phyloP scores from a whole-genome alignment of 2,888 invertebrate genomes.

The Pilophorus perplexus region DNA sequence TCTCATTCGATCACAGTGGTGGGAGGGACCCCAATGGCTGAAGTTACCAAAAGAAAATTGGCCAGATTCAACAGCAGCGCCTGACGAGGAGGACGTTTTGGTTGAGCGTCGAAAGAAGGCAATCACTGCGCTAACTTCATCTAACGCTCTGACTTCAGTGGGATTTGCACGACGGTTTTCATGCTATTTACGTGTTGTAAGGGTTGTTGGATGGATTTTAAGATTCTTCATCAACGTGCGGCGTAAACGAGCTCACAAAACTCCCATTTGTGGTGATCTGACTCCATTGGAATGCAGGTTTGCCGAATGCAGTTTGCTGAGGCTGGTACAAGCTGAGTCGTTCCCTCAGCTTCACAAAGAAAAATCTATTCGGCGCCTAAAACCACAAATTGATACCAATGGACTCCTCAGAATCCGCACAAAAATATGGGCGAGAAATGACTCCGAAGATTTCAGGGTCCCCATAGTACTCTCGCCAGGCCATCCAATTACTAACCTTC shows the following conservation, averaged over 20 bases:
- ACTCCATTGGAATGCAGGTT: background rate
- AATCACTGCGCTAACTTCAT: background rate
- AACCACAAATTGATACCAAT: background rate
- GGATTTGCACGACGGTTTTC: background rate
- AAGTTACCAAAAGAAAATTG: background rate
- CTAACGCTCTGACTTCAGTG: background rate
- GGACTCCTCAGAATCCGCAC: slow-evolving; percentile 6
- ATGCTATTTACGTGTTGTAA: background rate
- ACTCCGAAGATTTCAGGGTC: slow-evolving; percentile 21
- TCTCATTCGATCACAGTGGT: too few species aligned
- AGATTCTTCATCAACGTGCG: background rate
- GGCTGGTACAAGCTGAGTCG: background rate
- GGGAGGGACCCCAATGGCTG: background rate
- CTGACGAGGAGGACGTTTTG: background rate
- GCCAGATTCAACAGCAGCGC: background rate
- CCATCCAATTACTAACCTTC: background rate
- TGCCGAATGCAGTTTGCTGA: background rate
- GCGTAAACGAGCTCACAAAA: background rate
- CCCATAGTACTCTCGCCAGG: slow-evolving; percentile 27
- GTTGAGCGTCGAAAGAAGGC: background rate
- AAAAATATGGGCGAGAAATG: slow-evolving; percentile 15
- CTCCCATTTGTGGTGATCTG: background rate
- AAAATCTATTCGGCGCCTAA: too few species aligned
- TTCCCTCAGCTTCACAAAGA: too few species aligned
- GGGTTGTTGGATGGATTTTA: background rate